Evolutionary conservation across 2,797 vertebrate species (phyloP).

Genomic region (Clarias pachynema): DNA sequence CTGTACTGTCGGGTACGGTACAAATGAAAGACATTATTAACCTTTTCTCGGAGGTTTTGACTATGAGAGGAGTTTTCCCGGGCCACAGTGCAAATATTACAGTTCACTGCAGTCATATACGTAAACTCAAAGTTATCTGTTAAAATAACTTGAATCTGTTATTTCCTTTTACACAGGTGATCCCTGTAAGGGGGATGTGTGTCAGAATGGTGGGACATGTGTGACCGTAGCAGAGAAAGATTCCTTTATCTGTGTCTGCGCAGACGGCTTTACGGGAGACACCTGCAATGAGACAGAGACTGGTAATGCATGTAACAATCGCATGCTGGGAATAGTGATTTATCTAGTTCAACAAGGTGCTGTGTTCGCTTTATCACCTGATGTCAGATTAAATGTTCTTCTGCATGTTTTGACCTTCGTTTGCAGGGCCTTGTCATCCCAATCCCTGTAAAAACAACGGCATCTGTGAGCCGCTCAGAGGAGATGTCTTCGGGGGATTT

Average conservation of each 20-base stretch:
- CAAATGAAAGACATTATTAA: background rate
- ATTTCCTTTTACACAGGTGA: conserved; percentile 75
- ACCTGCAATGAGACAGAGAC: conserved; percentile 87
- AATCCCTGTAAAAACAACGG: conserved; percentile 89
- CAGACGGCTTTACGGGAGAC: conserved; percentile 85
- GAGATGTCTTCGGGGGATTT: conserved; percentile 87
- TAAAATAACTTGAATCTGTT: background rate
- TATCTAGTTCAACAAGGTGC: background rate
- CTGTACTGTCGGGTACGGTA: too few relatives aligned
- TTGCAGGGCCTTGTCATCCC: conserved; percentile 85
- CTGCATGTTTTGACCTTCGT: background rate
- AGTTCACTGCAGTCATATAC: background rate
- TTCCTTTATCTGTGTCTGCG: conserved; percentile 88
- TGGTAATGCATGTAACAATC: conserved; percentile 69
- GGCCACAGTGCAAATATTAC: background rate
- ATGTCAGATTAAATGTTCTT: conserved; percentile 19
- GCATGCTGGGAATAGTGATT: background rate
- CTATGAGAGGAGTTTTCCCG: background rate
- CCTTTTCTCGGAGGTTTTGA: background rate
- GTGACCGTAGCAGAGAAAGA: conserved; percentile 70
- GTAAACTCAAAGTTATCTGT: background rate
- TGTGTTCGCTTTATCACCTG: background rate
- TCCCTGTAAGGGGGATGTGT: conserved; percentile 82
- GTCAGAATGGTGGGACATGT: conserved; percentile 91
- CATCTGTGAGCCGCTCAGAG: conserved; percentile 80